phyloP scores from a whole-genome alignment of 2,113 vertebrate genomes.

The Rattus rattus region DNA sequence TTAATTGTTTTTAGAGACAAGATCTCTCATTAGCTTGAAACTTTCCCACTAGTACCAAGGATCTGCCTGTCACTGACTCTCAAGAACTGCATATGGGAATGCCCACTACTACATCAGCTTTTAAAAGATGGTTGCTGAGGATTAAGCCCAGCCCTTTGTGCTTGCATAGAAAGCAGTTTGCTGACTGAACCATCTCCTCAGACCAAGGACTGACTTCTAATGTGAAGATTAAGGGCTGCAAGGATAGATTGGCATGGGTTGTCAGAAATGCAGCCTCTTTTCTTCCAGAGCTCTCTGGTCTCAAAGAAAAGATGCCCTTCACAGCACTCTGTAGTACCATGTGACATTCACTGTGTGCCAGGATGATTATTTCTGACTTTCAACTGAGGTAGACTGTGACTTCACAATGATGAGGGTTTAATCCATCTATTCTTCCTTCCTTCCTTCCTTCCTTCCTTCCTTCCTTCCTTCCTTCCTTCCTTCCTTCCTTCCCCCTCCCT shows the following conservation, averaged over 20 bases:
- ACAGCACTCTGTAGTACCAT: not conserved
- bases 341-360: not conserved
- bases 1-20: not conserved
- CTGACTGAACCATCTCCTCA: not conserved
- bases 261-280: not conserved
- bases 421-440: not conserved
- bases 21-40: not conserved
- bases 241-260: not conserved
- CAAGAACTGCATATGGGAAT: not conserved
- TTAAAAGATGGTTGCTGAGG: not conserved
- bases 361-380: not conserved
- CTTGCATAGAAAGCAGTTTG: not conserved
- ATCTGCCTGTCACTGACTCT: not conserved
- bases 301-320: not conserved
- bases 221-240: not conserved
- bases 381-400: not conserved
- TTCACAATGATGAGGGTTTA: not conserved
- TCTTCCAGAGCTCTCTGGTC: not conserved
- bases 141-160: not conserved
- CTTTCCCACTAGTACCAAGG: no score
- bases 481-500: fast-evolving
- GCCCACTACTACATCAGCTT: not conserved
- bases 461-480: fast-evolving
- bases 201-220: not conserved
- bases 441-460: no score